Evolutionary conservation across 37 sponge, comb jelly and placozoan genomes (phyloP).

Genomic region (Diacarnus erythraeanus): DNA sequence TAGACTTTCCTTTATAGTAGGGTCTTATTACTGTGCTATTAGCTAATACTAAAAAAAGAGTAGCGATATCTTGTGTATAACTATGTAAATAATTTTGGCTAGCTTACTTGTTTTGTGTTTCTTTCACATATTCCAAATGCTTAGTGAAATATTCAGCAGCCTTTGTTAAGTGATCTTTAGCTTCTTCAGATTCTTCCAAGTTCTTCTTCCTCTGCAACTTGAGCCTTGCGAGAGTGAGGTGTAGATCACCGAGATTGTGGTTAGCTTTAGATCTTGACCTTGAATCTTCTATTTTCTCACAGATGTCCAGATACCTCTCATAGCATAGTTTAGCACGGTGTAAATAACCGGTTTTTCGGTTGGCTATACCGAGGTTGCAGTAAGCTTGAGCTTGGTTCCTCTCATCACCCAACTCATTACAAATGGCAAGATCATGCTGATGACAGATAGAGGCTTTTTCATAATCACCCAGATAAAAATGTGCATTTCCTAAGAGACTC

Average conservation of each 20-base stretch:
- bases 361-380: constrained; percentile 85
- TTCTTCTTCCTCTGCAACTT: constrained; percentile 35
- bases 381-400: constrained; percentile 81
- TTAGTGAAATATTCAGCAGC: constrained; percentile 65
- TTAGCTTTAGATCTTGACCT: constrained; percentile 73
- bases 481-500: constrained; percentile 86
- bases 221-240: constrained; percentile 70
- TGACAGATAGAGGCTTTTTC: constrained; percentile 75
- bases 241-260: constrained; percentile 84
- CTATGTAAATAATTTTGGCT: too few species aligned
- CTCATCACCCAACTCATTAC: constrained; percentile 62
- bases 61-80: too few species aligned
- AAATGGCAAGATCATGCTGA: constrained; percentile 82
- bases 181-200: constrained; percentile 45
- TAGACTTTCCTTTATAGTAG: too few species aligned
- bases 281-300: constrained; percentile 61
- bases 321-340: constrained; percentile 76
- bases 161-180: constrained; percentile 64
- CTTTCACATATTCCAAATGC: constrained; percentile 63
- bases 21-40: too few species aligned
- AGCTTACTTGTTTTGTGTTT: constrained; percentile 50
- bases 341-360: constrained; percentile 66
- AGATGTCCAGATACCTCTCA: constrained; percentile 63
- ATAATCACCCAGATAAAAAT: constrained; percentile 71
- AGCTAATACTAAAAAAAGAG: too few species aligned